A percentile compares a stretch with the other conserved stretches of the same genome.
Evolutionary conservation across 1,140 invertebrate genomes (phyloP).

Genomic region (Zaprionus ghesquierei): DNA sequence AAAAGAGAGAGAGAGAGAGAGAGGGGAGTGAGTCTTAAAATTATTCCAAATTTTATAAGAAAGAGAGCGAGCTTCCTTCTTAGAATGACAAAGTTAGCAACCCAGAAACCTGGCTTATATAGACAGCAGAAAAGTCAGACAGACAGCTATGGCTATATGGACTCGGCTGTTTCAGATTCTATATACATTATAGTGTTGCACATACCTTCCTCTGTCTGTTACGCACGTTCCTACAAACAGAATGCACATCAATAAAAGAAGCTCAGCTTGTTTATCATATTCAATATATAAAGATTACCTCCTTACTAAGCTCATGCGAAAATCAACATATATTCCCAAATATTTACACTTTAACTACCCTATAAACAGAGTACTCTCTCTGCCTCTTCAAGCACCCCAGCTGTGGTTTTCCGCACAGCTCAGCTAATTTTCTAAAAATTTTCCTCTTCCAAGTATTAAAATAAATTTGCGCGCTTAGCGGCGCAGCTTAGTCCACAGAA

Average conservation of each 20-base stretch:
- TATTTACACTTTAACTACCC: background rate
- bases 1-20: background rate
- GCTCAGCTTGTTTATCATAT: too few species aligned
- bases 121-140: too few species aligned
- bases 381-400: background rate
- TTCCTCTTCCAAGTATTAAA: slow-evolving; percentile 45
- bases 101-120: too few species aligned
- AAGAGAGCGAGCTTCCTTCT: background rate
- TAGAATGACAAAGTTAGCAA: too few species aligned
- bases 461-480: slow-evolving; percentile 66
- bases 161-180: too few species aligned
- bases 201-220: too few species aligned
- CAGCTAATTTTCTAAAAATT: slow-evolving; percentile 7
- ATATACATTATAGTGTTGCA: too few species aligned
- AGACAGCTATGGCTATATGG: too few species aligned
- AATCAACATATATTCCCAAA: background rate
- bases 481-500: slow-evolving; percentile 11
- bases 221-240: too few species aligned
- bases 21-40: background rate
- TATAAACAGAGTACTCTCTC: background rate
- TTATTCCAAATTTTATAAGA: background rate
- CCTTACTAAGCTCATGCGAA: background rate
- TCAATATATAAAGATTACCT: too few species aligned
- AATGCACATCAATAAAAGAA: too few species aligned
- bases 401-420: slow-evolving; percentile 3